Conservation (phyloP, 1,140 invertebrate genomes). For the Alviniconcha marisindica region DNA sequence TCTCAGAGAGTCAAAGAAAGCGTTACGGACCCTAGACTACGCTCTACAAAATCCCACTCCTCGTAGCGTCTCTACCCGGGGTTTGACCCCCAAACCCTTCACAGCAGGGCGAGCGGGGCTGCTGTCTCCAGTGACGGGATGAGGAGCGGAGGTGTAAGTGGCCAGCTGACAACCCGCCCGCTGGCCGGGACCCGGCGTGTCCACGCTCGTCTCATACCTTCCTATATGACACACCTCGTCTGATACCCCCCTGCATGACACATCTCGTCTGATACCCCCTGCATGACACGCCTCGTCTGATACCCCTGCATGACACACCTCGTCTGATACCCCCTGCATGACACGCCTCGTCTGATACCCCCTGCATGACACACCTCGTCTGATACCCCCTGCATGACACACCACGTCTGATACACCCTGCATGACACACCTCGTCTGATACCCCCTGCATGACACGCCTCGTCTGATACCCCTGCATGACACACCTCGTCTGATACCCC, state of each 20-base stretch:
- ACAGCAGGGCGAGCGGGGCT: neutral
- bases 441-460: too few relatives aligned
- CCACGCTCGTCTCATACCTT: neutral
- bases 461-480: too few relatives aligned
- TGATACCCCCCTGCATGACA: neutral
- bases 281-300: neutral
- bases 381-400: too few relatives aligned
- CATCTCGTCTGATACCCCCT: neutral
- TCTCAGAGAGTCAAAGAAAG: conserved; percentile 64
- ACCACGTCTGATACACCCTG: too few relatives aligned
- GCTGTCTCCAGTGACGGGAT: neutral
- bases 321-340: neutral
- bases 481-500: too few relatives aligned
- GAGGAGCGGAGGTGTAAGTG: neutral
- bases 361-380: too few relatives aligned
- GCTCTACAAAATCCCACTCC: conserved; percentile 40
- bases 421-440: too few relatives aligned
- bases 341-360: too few relatives aligned
- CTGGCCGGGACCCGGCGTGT: neutral
- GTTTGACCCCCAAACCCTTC: conserved; percentile 12
- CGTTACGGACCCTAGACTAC: conserved; percentile 55
- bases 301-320: neutral
- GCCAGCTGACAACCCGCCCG: neutral
- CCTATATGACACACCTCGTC: neutral
- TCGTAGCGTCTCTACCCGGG: neutral